phyloP scores from a whole-genome alignment of 2,797 vertebrate species.

The Microhierax caerulescens region DNA sequence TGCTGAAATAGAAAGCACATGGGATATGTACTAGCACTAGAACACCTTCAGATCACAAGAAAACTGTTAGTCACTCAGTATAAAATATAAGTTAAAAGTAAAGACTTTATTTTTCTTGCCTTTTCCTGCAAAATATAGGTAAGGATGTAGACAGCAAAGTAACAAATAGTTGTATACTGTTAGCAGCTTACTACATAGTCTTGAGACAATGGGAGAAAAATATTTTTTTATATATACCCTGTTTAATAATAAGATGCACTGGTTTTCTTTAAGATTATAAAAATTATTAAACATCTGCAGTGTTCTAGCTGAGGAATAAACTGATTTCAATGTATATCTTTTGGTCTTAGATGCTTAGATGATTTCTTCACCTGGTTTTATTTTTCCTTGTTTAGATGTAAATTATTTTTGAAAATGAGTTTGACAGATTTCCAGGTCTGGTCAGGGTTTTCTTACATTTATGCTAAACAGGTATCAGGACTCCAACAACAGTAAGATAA shows the following conservation, averaged over 20 bases:
- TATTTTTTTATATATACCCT: background rate
- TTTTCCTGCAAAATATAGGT: background rate
- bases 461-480: background rate
- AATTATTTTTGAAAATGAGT: background rate
- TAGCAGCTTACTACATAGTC: background rate
- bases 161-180: background rate
- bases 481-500: background rate
- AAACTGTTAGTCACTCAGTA: background rate
- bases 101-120: background rate
- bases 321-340: background rate
- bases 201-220: background rate
- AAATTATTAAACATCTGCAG: background rate
- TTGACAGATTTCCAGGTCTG: background rate
- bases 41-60: background rate
- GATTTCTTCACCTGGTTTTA: background rate
- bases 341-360: background rate
- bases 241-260: background rate
- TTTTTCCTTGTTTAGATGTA: background rate
- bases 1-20: background rate
- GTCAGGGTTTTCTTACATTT: background rate
- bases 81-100: background rate
- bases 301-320: background rate
- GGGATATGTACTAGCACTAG: background rate
- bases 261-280: background rate
- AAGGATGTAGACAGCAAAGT: background rate